Base-by-base conservation (phyloP, 37 sponge, comb jelly and placozoan species). In the Mnemiopsis leidyi region DNA sequence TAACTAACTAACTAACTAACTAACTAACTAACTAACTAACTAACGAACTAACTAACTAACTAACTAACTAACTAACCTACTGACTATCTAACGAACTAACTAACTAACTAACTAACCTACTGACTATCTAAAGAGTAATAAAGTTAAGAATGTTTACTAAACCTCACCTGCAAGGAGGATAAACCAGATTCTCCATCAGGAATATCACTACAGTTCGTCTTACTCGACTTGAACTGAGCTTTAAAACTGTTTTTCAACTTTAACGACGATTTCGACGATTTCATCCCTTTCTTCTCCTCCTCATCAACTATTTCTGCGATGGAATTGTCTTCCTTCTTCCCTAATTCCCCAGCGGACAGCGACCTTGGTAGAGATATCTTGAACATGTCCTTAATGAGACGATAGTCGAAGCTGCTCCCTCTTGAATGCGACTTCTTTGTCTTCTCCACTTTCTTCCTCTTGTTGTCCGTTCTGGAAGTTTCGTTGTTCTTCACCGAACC, bases 351-450 rank as follows among this genome's bases (percentile, higher is more conserved):
- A 13, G 79, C 79, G 18, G 79, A 77, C 21, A 77, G 18, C 1
- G 79, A 77, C 21, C 79, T 26, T 18, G 79, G 79, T 0, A 77
- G 79, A 0, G 79, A 77, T 20, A 77, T 77, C 35, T 77, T 77
- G 79, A 77, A 77, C 20, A 77, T 77, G 18, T 77, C 79, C 35
- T 77, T 77, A 36, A 77, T 33, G 3, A 77, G 35, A 1, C 79
- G 79, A 34, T 77, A 77, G 33, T 77, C 79, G 36, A 77, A 77
- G 32, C 79, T 77, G 35, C 79, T 77, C 35, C 79, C 79, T 32
- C 79, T 26, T 34, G 79, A 34, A 20, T 77, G 79, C 2, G 79
- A 77, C 36, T 77, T 77, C 36, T 77, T 77, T 20, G 36, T 16
- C 1, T 26, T 31, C 61, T 48, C 61, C 61, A 48, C 13, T 34